Evolutionary conservation across 2,888 invertebrate genomes (phyloP).

Genomic region (Pandemis corylana): DNA sequence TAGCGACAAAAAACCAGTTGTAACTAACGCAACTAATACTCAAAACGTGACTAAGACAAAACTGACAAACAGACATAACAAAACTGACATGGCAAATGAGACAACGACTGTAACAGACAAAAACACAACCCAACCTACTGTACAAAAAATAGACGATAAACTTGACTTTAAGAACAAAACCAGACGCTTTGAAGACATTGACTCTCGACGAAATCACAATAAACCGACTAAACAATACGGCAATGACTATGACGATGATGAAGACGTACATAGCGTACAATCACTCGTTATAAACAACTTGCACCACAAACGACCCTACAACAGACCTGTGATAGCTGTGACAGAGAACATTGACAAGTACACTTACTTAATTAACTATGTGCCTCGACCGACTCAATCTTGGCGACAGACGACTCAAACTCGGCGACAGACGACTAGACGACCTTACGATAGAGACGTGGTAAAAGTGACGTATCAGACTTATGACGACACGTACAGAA

Average conservation of each 20-base stretch:
- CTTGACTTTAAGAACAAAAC: conserved; percentile 84
- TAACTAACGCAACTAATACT: conserved; percentile 50
- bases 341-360: conserved; percentile 81
- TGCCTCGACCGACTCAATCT: conserved; percentile 80
- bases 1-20: conserved; percentile 54
- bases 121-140: conserved; percentile 50
- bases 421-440: conserved; percentile 74
- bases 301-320: conserved; percentile 71
- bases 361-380: conserved; percentile 81
- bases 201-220: conserved; percentile 56
- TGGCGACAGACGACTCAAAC: conserved; percentile 78
- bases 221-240: conserved; percentile 58
- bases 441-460: conserved; percentile 69
- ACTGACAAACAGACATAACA: conserved; percentile 54
- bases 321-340: conserved; percentile 75
- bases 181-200: conserved; percentile 66
- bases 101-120: conserved; percentile 52
- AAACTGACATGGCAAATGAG: conserved; percentile 52
- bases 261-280: conserved; percentile 72
- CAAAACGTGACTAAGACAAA: conserved; percentile 53
- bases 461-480: conserved; percentile 81
- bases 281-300: conserved; percentile 74
- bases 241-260: conserved; percentile 65
- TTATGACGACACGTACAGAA: conserved; percentile 77
- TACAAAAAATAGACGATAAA: conserved; percentile 84